These are phyloP conservation scores for Rousettus madagascariensis DNA, from an alignment of 2,797 vertebrate species.

Conservation along the genomic window DNA sequence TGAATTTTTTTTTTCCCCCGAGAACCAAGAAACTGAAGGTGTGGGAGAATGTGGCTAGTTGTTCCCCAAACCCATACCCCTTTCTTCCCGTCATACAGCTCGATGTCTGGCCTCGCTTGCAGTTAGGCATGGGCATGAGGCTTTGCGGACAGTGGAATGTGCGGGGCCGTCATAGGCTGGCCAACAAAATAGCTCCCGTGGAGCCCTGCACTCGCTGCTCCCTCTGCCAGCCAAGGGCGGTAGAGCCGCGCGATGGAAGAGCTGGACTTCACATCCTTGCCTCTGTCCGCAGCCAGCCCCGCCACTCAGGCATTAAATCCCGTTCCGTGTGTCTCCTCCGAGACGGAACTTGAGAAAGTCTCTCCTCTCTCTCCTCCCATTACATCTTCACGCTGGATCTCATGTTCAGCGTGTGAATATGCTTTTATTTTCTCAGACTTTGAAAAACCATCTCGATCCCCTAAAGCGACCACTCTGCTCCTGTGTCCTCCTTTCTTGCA, in stretches of 20 bases:
- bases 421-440: background rate
- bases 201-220: no score
- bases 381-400: background rate
- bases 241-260: no score
- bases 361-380: background rate
- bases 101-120: background rate
- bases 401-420: background rate
- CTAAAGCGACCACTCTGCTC: background rate
- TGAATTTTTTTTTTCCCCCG: background rate
- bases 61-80: background rate
- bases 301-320: background rate
- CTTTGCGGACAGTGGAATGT: background rate
- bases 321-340: background rate
- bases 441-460: background rate
- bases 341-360: background rate
- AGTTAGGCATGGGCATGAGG: background rate
- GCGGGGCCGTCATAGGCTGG: no score
- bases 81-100: background rate
- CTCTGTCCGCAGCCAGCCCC: background rate
- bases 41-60: background rate
- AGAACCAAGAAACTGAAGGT: background rate
- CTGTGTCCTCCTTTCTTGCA: background rate
- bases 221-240: background rate
- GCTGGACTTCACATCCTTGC: background rate
- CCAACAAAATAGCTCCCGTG: background rate